Base-by-base conservation (phyloP, 64 coral and sea anemone genomes). In the Orbicella faveolata region DNA sequence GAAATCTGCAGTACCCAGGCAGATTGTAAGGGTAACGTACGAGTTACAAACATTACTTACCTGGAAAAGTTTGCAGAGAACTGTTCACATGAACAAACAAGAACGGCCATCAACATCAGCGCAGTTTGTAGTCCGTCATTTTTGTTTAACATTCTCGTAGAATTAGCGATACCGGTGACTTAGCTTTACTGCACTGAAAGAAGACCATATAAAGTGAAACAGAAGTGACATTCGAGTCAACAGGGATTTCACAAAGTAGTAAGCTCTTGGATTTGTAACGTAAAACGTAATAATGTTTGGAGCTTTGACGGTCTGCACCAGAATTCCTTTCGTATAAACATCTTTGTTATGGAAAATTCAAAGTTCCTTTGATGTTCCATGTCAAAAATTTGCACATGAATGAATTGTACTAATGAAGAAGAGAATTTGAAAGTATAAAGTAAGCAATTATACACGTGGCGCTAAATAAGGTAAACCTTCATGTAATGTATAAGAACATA, bases 81-180 rank as follows among this genome's bases (percentile, higher is more conserved):
- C 63, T 30, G 65, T 15, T 85, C 39, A 13, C 65, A 72, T 6
- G 36, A 67, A 66, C 52, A 39, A 51, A 78, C 39, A 21, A 85
- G 35, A 73, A 52, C 11, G 64, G 41, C 82, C 82, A 69, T 33
- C 10, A 52, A 37, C 18, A 85, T 67, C 65, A 73, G 17, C 20
- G 9, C 65, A 23, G 37, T 21, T 8, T 85, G 39, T 12, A 52
- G 14, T 85, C 39, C 34, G 13, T 21, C 65, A 85, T 85, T 25
- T 25, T n/a, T 52, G 41, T 72, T n/a, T 37, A 52, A 52, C 82
- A 85, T 85, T 72, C 82, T 85, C 20, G 64, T 19, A 73, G 44
- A 4, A 23, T 68, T 62, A 16, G 55, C 21, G 67, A 11, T 11
- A 26, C 21, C 5, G 21, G 23, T 51, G 20, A 20, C 41, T 9